Evolutionary conservation across 2,888 invertebrate species (phyloP), one percentile per base, ranked within the genome.

Genomic region (Strigamia maritima): DNA sequence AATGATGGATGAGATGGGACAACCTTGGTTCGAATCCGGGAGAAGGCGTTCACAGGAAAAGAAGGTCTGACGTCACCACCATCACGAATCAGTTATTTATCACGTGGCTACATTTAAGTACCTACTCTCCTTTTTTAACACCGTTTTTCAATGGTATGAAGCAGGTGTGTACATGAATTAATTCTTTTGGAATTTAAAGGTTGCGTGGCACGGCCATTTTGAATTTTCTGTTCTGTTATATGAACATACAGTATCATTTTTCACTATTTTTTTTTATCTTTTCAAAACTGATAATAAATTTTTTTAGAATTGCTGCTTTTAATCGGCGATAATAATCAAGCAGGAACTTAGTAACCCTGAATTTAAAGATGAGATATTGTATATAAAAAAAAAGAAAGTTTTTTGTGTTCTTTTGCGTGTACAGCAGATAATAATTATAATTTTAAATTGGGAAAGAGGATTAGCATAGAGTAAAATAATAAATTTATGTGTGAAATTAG

Each of bases 61-160:
- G 19, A 60, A 60, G 22, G 22, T 24, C 60, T 60, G 60, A 60
- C 60, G 60, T 60, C 60, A 60, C 24, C 24, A 8, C 60, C 19
- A 10, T 60, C 60, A 60, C 60, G 60, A 60, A 24, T 60, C 12
- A 60, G 60, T 19, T 60, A 60, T 60, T 60, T 60, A 60, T 60
- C 60, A 60, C 60, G 60, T 60, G 60, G 60, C n/a, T 22, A 60
- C n/a, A 60, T 60, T 24, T 7, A 60, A 60, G 60, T 60, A 22
- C 60, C 60, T 60, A 60, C 60, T 24, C 60, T 60, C 60, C 24
- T 60, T 60, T 60, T 60, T 60, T 60, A 60, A 60, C 60, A 60
- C 60, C 60, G 60, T 60, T 60, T 60, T 60, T 60, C n/a, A 60
- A 60, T 60, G 35, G 60, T 60, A 60, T 24, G 60, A 60, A 22